phyloP scores from a whole-genome alignment of 1,140 invertebrate species.

The Micrasema longulum region DNA sequence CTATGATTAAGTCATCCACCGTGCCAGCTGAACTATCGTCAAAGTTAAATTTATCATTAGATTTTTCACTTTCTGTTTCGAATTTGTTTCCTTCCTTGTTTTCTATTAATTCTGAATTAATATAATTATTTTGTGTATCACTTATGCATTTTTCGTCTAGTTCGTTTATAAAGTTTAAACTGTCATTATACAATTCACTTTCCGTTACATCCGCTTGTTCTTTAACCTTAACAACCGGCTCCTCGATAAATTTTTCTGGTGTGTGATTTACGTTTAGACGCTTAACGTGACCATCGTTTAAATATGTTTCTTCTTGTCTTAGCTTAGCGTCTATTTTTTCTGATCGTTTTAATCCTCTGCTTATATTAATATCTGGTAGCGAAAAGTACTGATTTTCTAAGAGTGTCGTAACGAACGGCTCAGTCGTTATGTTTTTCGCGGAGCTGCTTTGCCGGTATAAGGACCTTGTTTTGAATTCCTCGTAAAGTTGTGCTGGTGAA shows the following conservation, averaged over 20 bases:
- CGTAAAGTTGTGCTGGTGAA: constrained; percentile 39
- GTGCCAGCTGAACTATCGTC: constrained; percentile 1
- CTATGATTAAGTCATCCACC: constrained; percentile 34
- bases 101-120: background rate
- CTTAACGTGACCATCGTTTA: constrained; percentile 58
- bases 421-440: constrained; percentile 66
- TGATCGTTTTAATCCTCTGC: constrained; percentile 74
- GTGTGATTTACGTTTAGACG: constrained; percentile 24
- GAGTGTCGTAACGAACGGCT: constrained; percentile 67
- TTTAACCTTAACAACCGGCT: background rate
- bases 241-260: background rate
- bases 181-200: constrained; percentile 32
- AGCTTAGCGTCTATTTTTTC: constrained; percentile 76
- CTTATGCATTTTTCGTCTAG: constrained; percentile 8
- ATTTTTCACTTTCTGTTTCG: constrained; percentile 12
- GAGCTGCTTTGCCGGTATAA: constrained; percentile 58
- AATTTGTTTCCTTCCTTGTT: background rate
- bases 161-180: constrained; percentile 36
- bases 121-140: background rate
- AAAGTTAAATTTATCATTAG: background rate
- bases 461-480: constrained; percentile 50
- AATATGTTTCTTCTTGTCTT: constrained; percentile 63
- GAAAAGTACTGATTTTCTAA: constrained; percentile 77
- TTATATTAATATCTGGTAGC: constrained; percentile 74
- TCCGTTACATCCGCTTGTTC: constrained; percentile 43